phyloP scores from a whole-genome alignment of 2,113 vertebrate species.

The Camelus dromedarius region DNA sequence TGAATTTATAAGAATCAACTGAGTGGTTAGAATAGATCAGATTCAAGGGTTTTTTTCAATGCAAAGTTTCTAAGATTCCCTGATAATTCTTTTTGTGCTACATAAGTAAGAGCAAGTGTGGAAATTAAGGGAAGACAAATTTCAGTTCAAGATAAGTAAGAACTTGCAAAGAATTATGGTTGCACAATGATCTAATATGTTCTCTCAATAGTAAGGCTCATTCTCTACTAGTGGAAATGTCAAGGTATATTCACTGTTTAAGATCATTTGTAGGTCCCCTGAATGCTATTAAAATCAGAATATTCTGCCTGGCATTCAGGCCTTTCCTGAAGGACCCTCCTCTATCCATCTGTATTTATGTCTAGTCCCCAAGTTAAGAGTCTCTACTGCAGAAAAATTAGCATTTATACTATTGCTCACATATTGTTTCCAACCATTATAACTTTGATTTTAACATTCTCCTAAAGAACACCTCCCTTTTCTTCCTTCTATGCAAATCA shows the following conservation, averaged over 20 bases:
- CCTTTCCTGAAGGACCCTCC: neutral
- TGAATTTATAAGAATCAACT: neutral
- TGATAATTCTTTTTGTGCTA: constrained; percentile 31
- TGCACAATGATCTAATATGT: constrained; percentile 11
- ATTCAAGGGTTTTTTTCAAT: constrained; percentile 23
- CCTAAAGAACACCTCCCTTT: neutral
- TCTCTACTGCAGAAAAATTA: constrained; percentile 30
- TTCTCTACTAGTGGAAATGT: constrained; percentile 58
- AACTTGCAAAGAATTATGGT: constrained; percentile 60
- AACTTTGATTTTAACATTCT: constrained; percentile 31
- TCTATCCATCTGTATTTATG: constrained; percentile 64
- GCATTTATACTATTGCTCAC: constrained; percentile 48
- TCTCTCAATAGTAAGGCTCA: constrained; percentile 34
- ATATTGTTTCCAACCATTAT: constrained; percentile 22
- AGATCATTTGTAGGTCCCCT: constrained; percentile 69
- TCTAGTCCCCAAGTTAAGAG: neutral
- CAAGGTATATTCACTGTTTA: constrained; percentile 62
- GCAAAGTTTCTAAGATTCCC: neutral
- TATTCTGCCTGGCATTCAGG: constrained; percentile 48
- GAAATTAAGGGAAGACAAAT: constrained; percentile 69
- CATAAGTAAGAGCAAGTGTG: neutral
- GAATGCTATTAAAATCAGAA: constrained; percentile 70
- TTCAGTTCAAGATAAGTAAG: constrained; percentile 42
- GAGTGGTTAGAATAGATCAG: neutral
- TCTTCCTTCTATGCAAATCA: neutral